These are phyloP conservation scores for Montifringilla adamsi DNA, from an alignment of 2,113 vertebrate species.

Conservation along the genomic window DNA sequence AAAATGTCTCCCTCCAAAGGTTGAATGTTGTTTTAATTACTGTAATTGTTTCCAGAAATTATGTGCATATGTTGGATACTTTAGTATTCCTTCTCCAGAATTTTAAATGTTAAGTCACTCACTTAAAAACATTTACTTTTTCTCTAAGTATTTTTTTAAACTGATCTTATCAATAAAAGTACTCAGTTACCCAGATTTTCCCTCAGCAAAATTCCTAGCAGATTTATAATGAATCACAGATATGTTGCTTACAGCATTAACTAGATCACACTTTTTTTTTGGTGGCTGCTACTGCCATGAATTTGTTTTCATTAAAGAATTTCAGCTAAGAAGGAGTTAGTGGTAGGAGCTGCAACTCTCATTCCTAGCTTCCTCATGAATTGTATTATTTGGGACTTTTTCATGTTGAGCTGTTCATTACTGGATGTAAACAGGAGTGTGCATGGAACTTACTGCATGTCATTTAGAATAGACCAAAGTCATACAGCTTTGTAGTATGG, in stretches of 20 bases:
- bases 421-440: background rate
- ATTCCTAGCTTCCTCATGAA: background rate
- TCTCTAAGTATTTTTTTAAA: background rate
- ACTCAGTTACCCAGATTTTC: background rate
- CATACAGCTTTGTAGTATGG: background rate
- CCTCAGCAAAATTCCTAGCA: background rate
- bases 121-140: background rate
- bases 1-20: background rate
- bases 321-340: background rate
- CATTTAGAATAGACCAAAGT: background rate
- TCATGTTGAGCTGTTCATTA: background rate
- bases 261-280: background rate
- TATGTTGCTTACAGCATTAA: background rate
- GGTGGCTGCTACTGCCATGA: background rate
- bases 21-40: constrained; percentile 31
- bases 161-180: background rate
- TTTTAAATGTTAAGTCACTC: background rate
- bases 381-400: background rate
- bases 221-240: background rate
- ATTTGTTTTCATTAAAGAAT: background rate
- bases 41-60: constrained; percentile 38
- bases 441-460: background rate
- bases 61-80: background rate
- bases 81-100: background rate
- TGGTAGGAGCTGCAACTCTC: background rate